Conservation (phyloP, 2,797 vertebrate genomes). For the Sebastes alutus region DNA sequence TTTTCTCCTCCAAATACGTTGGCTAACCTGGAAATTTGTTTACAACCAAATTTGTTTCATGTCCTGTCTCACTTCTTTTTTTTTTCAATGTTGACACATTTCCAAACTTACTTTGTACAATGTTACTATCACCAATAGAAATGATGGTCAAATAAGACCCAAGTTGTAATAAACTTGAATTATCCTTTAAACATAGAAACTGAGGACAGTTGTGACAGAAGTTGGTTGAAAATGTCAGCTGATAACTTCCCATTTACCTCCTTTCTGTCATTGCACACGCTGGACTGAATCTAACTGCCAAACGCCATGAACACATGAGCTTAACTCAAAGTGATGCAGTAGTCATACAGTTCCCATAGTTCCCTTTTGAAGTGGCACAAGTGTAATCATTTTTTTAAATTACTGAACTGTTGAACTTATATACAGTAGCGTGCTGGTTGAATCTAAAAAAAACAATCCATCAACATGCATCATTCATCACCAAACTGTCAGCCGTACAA, state of each 20-base stretch:
- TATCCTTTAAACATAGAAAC: neutral
- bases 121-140: neutral
- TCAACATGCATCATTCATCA: neutral
- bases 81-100: too few relatives aligned
- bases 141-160: neutral
- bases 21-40: neutral
- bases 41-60: neutral
- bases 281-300: neutral
- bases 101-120: neutral
- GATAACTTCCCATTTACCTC: neutral
- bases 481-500: slow-evolving; percentile 8
- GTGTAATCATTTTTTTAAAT: neutral
- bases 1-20: too few relatives aligned
- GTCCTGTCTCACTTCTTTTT: too few relatives aligned
- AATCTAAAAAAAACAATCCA: slow-evolving; percentile 18
- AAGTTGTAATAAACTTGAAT: neutral
- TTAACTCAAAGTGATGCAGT: neutral
- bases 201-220: neutral
- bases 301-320: neutral
- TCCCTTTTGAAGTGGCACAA: neutral
- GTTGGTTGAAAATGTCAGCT: neutral
- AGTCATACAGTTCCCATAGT: neutral
- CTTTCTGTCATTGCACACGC: neutral
- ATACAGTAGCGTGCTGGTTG: neutral
- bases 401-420: neutral